phyloP scores from a whole-genome alignment of 2,113 vertebrate genomes.

The Callopanchax toddi region DNA sequence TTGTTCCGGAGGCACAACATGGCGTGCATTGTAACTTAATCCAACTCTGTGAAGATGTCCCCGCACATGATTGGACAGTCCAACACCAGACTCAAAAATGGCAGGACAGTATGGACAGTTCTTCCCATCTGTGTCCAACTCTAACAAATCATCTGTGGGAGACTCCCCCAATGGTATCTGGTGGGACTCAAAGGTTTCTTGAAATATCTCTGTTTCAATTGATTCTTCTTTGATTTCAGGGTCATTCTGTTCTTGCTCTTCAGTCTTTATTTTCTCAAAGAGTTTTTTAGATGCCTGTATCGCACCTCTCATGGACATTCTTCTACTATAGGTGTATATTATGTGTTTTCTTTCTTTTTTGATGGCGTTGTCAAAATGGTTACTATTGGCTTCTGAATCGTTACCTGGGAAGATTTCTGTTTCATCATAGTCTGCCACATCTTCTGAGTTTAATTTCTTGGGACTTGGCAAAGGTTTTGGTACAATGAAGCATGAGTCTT shows the following conservation, averaged over 20 bases:
- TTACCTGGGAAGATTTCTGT: conserved; percentile 56
- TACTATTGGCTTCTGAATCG: conserved; percentile 41
- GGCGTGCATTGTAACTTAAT: conserved; percentile 90
- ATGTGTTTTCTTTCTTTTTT: conserved; percentile 69
- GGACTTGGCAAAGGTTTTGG: conserved; percentile 85
- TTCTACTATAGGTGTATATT: conserved; percentile 74
- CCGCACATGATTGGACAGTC: conserved; percentile 92
- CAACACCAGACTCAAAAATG: conserved; percentile 93
- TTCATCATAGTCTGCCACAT: conserved; percentile 50
- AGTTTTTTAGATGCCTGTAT: conserved; percentile 71
- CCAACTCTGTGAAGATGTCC: conserved; percentile 94
- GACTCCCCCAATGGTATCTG: conserved; percentile 59
- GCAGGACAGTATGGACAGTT: conserved; percentile 93
- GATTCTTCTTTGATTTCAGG: conserved; percentile 75
- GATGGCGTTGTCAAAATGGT: conserved; percentile 53
- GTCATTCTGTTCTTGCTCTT: conserved; percentile 48
- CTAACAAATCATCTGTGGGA: conserved; percentile 52
- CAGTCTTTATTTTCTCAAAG: conserved; percentile 73
- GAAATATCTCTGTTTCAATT: conserved; percentile 72
- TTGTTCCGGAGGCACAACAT: conserved; percentile 90
- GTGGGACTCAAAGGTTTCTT: conserved; percentile 57
- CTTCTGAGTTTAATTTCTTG: conserved; percentile 74
- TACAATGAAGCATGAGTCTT: conserved; percentile 90
- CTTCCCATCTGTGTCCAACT: conserved; percentile 83
- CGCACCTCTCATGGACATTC: conserved; percentile 76